A percentile compares a stretch with the other conserved stretches of the same genome.
These are phyloP conservation scores for Tachysurus vachellii DNA, from an alignment of 2,113 vertebrate genomes.

Conservation along the genomic window DNA sequence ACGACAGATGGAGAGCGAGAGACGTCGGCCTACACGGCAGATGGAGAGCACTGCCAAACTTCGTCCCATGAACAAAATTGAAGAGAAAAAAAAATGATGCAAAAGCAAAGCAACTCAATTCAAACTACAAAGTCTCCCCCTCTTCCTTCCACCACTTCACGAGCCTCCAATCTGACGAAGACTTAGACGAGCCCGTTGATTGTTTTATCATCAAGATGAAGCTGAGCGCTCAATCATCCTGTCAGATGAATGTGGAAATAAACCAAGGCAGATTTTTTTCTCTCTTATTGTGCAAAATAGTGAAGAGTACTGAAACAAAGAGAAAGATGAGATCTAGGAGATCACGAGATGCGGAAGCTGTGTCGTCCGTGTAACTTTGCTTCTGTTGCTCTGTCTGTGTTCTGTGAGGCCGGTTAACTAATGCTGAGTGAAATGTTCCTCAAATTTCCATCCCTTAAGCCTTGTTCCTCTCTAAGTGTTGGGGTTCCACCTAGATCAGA, in stretches of 20 bases:
- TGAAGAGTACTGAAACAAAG: neutral
- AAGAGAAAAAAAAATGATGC: constrained; percentile 19
- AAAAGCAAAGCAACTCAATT: constrained; percentile 2
- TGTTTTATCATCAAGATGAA: constrained; percentile 22
- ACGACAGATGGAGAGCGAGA: too few species aligned
- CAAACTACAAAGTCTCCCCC: neutral
- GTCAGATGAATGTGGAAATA: constrained; percentile 18
- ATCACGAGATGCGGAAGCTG: neutral
- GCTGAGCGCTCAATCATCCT: constrained; percentile 17
- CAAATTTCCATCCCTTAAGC: neutral
- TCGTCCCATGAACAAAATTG: neutral
- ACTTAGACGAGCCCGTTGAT: neutral
- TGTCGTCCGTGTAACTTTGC: neutral
- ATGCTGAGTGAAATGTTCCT: neutral
- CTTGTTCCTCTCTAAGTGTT: neutral
- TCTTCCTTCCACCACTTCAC: neutral
- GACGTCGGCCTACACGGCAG: too few species aligned
- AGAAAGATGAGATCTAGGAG: neutral
- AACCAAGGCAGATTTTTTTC: constrained; percentile 16
- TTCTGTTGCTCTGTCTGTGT: neutral
- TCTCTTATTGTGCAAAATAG: constrained; percentile 1
- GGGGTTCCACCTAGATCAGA: neutral
- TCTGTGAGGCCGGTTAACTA: neutral
- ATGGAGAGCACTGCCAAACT: neutral
- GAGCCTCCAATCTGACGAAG: constrained; percentile 10